phyloP scores from a whole-genome alignment of 2,888 invertebrate species.

The Liodrosophila aerea region DNA sequence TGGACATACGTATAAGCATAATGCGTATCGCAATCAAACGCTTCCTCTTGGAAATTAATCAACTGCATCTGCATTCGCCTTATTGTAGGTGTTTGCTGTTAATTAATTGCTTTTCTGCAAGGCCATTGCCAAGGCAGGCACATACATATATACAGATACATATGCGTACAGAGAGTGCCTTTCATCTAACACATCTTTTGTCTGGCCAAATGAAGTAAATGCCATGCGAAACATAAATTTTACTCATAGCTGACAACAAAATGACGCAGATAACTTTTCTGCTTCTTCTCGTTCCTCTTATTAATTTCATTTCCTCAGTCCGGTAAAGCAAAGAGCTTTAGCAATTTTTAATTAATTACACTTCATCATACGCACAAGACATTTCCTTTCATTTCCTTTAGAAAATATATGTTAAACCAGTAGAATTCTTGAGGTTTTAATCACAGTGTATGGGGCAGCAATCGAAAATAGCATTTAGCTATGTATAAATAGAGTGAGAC shows the following conservation, averaged over 20 bases:
- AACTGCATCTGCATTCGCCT: slow-evolving; percentile 31
- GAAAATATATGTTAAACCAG: too few relatives aligned
- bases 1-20: too few relatives aligned
- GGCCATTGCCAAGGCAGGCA: background rate
- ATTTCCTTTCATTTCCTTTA: background rate
- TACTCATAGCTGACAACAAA: slow-evolving; percentile 51
- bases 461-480: too few relatives aligned
- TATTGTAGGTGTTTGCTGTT: slow-evolving; percentile 58
- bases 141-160: slow-evolving; percentile 12
- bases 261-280: slow-evolving; percentile 35
- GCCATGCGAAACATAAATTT: slow-evolving; percentile 69
- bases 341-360: slow-evolving; percentile 28
- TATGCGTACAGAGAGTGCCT: background rate
- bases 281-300: background rate
- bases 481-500: slow-evolving; percentile 18
- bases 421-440: too few relatives aligned
- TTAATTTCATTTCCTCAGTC: slow-evolving; percentile 26
- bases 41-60: slow-evolving; percentile 39
- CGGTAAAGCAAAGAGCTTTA: slow-evolving; percentile 20
- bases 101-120: slow-evolving; percentile 59
- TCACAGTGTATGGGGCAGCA: slow-evolving; percentile 1
- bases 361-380: slow-evolving; percentile 8
- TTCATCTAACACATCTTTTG: slow-evolving; percentile 9
- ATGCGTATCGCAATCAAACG: too few relatives aligned
- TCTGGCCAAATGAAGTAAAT: too few relatives aligned